These are phyloP conservation scores for Malacoraja senta DNA, from an alignment of 2,797 vertebrate genomes.

Conservation along the genomic window DNA sequence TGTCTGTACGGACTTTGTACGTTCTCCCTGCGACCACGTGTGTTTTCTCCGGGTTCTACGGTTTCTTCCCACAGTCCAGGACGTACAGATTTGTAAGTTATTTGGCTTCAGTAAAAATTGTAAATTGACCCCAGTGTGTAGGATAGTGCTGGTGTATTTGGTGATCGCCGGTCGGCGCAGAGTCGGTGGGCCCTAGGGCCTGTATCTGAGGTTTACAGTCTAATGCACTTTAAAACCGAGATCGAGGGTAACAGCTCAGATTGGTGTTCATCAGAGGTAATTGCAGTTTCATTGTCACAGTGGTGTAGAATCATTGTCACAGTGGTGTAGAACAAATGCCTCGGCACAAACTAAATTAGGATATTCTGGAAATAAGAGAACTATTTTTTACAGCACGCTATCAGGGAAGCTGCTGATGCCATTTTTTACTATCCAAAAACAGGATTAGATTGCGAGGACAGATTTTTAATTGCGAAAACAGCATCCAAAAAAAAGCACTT, in stretches of 20 bases:
- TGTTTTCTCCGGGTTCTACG: too few relatives aligned
- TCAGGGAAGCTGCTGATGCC: not conserved
- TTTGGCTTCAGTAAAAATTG: too few relatives aligned
- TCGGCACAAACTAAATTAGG: not conserved
- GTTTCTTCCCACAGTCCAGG: too few relatives aligned
- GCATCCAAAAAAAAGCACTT: not conserved
- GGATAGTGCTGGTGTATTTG: too few relatives aligned
- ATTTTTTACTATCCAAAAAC: not conserved
- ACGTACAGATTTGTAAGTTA: too few relatives aligned
- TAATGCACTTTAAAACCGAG: not conserved
- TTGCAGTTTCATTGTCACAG: not conserved
- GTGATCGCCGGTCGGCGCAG: too few relatives aligned
- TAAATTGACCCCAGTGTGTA: too few relatives aligned
- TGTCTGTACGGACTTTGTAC: too few relatives aligned
- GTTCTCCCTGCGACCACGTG: too few relatives aligned
- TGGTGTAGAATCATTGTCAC: not conserved
- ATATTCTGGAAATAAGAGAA: not conserved
- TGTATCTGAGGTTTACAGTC: too few relatives aligned
- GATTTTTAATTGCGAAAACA: not conserved
- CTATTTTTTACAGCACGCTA: not conserved
- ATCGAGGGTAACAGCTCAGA: not conserved
- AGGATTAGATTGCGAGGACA: not conserved
- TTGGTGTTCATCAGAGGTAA: not conserved
- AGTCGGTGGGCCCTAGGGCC: too few relatives aligned
- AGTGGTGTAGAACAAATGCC: not conserved